A percentile compares a stretch with the other conserved stretches of the same genome.
These are phyloP conservation scores for Arnoldichthys spilopterus DNA, from an alignment of 2,797 vertebrate species.

Conservation along the genomic window DNA sequence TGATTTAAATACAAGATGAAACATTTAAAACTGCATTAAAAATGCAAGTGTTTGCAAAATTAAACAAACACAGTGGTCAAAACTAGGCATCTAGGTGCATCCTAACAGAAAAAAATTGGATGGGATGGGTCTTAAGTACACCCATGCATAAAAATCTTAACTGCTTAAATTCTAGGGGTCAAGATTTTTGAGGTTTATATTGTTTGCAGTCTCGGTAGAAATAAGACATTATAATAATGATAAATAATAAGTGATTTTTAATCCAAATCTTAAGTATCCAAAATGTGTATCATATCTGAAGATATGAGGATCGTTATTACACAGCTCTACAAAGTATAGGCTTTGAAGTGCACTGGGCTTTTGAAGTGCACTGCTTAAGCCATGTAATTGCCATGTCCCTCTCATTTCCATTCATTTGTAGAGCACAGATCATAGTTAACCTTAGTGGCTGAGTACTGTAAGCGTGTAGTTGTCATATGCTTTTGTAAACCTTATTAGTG, in stretches of 20 bases:
- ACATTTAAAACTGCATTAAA: too few species aligned
- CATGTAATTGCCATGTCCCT: slow-evolving; percentile 39
- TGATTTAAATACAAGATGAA: background rate
- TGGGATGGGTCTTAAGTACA: too few species aligned
- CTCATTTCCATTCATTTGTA: slow-evolving; percentile 40
- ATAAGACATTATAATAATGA: too few species aligned
- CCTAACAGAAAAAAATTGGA: background rate
- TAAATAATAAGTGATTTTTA: too few species aligned
- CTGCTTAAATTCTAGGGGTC: too few species aligned
- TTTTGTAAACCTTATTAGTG: slow-evolving; percentile 7
- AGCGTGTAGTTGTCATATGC: background rate
- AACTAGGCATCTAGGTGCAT: background rate
- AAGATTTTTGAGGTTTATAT: too few species aligned
- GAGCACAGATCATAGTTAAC: slow-evolving; percentile 27
- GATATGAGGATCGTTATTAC: background rate
- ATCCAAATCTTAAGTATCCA: too few species aligned
- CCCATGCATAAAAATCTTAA: too few species aligned
- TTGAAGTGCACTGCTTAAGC: slow-evolving; percentile 23
- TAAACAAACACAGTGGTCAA: background rate
- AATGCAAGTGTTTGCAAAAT: too few species aligned
- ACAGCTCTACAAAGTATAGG: background rate
- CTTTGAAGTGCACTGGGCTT: slow-evolving; percentile 13
- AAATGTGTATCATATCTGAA: background rate
- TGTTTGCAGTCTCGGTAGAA: too few species aligned
- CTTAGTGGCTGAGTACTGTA: slow-evolving; percentile 30